Evolutionary conservation across 2,888 invertebrate species (phyloP).

Genomic region (Eulithis testata): DNA sequence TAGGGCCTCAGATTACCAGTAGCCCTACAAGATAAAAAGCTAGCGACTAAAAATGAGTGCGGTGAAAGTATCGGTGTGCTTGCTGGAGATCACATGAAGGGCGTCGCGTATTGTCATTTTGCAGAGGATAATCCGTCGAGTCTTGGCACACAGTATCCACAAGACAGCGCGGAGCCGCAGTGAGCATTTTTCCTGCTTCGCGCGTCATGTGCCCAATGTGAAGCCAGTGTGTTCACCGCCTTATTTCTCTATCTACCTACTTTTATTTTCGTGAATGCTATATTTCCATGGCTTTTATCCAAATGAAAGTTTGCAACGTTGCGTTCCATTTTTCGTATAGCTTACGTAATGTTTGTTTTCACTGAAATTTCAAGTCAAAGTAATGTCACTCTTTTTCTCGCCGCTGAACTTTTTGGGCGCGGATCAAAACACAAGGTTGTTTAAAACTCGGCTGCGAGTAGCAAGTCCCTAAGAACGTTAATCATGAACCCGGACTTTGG

Average conservation of each 20-base stretch:
- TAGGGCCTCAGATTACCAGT: no score
- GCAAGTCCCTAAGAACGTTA: constrained; percentile 44
- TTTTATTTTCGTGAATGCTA: background rate
- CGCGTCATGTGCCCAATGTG: background rate
- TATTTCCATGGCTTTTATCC: constrained; percentile 6
- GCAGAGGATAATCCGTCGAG: no score
- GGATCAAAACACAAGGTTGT: constrained; percentile 28
- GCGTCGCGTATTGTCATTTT: no score
- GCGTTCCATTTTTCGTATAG: background rate
- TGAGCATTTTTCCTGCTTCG: background rate
- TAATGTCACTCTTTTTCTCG: constrained; percentile 17
- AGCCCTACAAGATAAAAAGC: no score
- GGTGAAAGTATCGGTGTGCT: no score
- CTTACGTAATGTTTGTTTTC: background rate
- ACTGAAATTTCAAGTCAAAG: constrained; percentile 5
- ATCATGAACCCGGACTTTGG: constrained; percentile 47
- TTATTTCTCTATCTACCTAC: background rate
- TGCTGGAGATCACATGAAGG: no score
- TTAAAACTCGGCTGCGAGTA: constrained; percentile 34
- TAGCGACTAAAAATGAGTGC: no score
- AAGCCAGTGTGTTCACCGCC: background rate
- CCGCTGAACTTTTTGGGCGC: constrained; percentile 19
- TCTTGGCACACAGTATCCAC: no score
- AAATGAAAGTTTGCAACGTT: constrained; percentile 1
- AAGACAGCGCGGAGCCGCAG: no score